Evolutionary conservation across 2,888 invertebrate genomes (phyloP).

Genomic region (Heliconius erato): DNA sequence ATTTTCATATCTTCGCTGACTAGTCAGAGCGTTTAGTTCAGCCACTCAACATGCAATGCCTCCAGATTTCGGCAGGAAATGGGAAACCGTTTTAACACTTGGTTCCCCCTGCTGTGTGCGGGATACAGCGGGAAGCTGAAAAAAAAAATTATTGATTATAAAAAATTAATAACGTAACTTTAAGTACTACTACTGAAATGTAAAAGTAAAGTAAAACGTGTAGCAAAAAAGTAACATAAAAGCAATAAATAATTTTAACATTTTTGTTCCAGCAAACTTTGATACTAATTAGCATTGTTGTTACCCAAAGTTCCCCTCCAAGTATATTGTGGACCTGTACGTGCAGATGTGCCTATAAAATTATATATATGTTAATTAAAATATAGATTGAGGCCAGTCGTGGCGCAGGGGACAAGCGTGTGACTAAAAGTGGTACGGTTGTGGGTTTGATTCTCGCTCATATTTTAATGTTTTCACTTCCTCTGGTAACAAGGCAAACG

Average conservation of each 20-base stretch:
- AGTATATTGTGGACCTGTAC: slow-evolving; percentile 20
- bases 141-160: background rate
- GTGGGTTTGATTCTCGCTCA: background rate
- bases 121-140: background rate
- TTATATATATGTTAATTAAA: slow-evolving; percentile 10
- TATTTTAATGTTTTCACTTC: too few species aligned
- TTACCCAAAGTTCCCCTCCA: slow-evolving; percentile 15
- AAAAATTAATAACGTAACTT: background rate
- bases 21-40: too few species aligned
- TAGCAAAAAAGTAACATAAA: background rate
- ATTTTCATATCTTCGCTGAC: too few species aligned
- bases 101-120: background rate
- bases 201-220: background rate
- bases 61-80: background rate
- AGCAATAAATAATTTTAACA: slow-evolving; percentile 27
- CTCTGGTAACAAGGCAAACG: too few species aligned
- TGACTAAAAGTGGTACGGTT: too few species aligned
- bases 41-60: background rate
- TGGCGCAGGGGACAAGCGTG: too few species aligned
- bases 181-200: background rate
- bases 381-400: background rate
- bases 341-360: slow-evolving; percentile 28
- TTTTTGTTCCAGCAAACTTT: slow-evolving; percentile 29
- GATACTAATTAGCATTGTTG: slow-evolving; percentile 29
- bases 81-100: background rate